phyloP scores from a whole-genome alignment of 2,888 invertebrate species.

The Lepidochitona cinerea region DNA sequence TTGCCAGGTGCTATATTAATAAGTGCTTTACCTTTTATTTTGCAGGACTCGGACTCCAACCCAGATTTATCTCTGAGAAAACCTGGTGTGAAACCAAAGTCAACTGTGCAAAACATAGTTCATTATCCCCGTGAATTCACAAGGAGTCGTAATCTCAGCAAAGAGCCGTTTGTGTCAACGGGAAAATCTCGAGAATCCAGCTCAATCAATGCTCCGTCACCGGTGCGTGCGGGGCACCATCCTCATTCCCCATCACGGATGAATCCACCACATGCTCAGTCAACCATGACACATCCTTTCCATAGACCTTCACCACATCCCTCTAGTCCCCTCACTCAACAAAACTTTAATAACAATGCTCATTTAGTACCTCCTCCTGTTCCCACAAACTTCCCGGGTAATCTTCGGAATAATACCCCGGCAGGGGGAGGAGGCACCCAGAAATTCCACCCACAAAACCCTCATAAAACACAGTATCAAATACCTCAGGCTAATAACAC shows the following conservation, averaged over 20 bases:
- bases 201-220: constrained; percentile 58
- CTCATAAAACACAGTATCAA: too few relatives aligned
- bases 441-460: background rate
- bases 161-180: constrained; percentile 4
- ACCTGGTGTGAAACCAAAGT: constrained; percentile 22
- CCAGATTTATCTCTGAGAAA: constrained; percentile 12
- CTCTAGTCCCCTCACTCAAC: background rate
- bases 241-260: background rate
- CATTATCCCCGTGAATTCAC: constrained; percentile 26
- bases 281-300: background rate
- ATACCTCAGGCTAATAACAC: background rate
- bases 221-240: constrained; percentile 32
- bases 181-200: constrained; percentile 54
- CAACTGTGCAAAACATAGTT: constrained; percentile 32
- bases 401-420: background rate
- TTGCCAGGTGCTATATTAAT: too few relatives aligned
- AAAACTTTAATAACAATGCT: background rate
- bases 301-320: background rate
- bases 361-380: background rate
- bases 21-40: too few relatives aligned
- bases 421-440: background rate
- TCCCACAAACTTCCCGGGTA: background rate
- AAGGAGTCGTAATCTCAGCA: constrained; percentile 24
- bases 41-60: constrained; percentile 42
- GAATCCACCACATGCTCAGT: background rate